phyloP scores from a whole-genome alignment of 2,888 invertebrate species.

The Drosophila siamana region DNA sequence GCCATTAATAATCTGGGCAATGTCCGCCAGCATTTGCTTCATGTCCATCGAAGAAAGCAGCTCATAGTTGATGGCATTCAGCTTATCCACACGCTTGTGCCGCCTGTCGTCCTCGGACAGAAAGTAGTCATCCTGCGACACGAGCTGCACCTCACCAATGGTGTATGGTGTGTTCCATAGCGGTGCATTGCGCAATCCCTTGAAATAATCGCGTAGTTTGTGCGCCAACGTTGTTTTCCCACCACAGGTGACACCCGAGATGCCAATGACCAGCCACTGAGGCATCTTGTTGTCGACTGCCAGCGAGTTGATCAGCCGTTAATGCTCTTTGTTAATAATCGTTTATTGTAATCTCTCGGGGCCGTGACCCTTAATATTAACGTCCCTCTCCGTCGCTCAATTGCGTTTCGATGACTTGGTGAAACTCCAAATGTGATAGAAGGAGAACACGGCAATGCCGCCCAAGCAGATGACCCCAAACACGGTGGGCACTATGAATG shows the following conservation, averaged over 20 bases:
- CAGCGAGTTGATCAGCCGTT: slow-evolving; percentile 31
- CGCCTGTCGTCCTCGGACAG: slow-evolving; percentile 88
- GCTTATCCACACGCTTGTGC: slow-evolving; percentile 88
- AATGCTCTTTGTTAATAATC: slow-evolving; percentile 22
- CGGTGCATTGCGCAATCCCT: slow-evolving; percentile 72
- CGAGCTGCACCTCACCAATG: slow-evolving; percentile 86
- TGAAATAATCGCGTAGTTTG: slow-evolving; percentile 86
- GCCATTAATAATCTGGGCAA: slow-evolving; percentile 84
- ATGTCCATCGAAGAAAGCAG: slow-evolving; percentile 90
- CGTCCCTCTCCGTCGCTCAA: slow-evolving; percentile 24
- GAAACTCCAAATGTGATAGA: slow-evolving; percentile 86
- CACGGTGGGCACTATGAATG: slow-evolving; percentile 87
- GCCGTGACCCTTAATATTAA: slow-evolving; percentile 35
- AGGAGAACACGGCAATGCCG: slow-evolving; percentile 88
- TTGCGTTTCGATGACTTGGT: slow-evolving; percentile 59
- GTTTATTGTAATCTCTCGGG: slow-evolving; percentile 36
- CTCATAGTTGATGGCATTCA: slow-evolving; percentile 93
- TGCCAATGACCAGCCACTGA: slow-evolving; percentile 88
- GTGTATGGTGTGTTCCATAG: slow-evolving; percentile 82
- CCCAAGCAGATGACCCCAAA: slow-evolving; percentile 89
- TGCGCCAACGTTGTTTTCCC: slow-evolving; percentile 92
- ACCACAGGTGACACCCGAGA: slow-evolving; percentile 93
- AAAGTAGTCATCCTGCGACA: slow-evolving; percentile 93
- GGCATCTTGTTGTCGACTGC: slow-evolving; percentile 83
- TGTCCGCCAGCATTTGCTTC: slow-evolving; percentile 89